Conservation (phyloP, 2,888 invertebrate genomes). For the Tenodera sinensis region DNA sequence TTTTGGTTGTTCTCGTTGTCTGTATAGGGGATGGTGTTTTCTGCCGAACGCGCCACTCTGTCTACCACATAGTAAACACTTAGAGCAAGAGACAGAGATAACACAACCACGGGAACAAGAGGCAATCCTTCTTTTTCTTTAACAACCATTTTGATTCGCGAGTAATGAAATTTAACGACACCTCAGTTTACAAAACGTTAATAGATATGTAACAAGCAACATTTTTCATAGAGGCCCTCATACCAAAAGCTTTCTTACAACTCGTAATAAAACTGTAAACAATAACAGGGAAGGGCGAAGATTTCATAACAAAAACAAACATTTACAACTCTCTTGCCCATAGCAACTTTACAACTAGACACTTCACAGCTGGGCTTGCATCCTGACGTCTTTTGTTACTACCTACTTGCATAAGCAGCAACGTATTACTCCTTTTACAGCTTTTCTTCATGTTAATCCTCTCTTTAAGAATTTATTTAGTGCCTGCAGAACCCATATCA, state of each 20-base stretch:
- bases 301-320: not conserved
- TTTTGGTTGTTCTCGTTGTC: not conserved
- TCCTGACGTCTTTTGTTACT: not conserved
- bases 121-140: not conserved
- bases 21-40: not conserved
- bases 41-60: not conserved
- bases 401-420: not conserved
- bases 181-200: not conserved
- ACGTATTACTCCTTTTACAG: not conserved
- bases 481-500: not conserved
- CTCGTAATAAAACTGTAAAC: not conserved
- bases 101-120: not conserved
- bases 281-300: not conserved
- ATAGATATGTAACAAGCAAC: not conserved
- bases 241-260: not conserved
- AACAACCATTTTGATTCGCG: not conserved
- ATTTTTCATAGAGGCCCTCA: too few relatives aligned
- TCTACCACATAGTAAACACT: constrained; percentile 5
- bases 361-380: not conserved
- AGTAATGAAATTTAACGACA: not conserved
- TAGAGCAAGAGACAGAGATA: not conserved
- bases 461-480: not conserved
- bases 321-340: not conserved
- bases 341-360: not conserved
- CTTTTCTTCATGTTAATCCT: not conserved